Percentiles rank a stretch among this genome's conserved stretches.
Evolutionary conservation across 2,113 vertebrate genomes (phyloP).

Genomic region (Helogale parvula): DNA sequence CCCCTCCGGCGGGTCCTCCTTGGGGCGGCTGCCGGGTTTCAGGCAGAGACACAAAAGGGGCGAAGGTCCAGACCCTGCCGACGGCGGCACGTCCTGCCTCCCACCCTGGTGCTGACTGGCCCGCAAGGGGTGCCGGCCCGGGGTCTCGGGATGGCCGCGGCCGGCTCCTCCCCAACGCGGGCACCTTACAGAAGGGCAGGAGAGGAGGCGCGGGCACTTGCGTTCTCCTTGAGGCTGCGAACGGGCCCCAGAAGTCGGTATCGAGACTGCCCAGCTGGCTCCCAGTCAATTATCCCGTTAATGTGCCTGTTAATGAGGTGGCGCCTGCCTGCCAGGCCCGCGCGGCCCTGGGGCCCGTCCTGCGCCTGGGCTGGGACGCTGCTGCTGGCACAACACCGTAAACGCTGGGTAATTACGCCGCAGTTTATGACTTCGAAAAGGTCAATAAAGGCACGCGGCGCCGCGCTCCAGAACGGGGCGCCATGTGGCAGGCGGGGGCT

Average conservation of each 20-base stretch:
- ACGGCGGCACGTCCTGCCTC: background rate
- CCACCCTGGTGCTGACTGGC: slow-evolving; percentile 39
- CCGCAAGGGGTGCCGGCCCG: slow-evolving; percentile 16
- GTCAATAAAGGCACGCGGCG: slow-evolving; percentile 50
- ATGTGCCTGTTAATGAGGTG: slow-evolving; percentile 78
- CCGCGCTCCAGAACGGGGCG: background rate
- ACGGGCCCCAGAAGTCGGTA: slow-evolving; percentile 60
- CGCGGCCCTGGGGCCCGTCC: background rate
- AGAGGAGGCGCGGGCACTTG: slow-evolving; percentile 8
- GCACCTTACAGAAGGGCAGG: background rate
- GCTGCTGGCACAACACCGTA: slow-evolving; percentile 64
- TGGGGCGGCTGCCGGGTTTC: background rate
- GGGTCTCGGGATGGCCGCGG: background rate
- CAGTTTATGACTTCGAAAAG: slow-evolving; percentile 60
- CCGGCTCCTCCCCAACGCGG: slow-evolving; percentile 52
- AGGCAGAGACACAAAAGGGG: background rate
- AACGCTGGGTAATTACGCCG: slow-evolving; percentile 55
- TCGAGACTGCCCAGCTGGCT: slow-evolving; percentile 78
- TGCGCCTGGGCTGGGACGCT: slow-evolving; percentile 7
- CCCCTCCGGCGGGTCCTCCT: background rate
- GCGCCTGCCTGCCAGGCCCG: slow-evolving; percentile 26
- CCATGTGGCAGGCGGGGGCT: background rate
- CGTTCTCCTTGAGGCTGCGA: slow-evolving; percentile 71
- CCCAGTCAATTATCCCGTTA: slow-evolving; percentile 76
- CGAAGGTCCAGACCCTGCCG: background rate